Percentiles rank a stretch among this genome's conserved stretches.
phyloP scores from a whole-genome alignment of 1,140 invertebrate species.

The Anagrus nilaparvatae region DNA sequence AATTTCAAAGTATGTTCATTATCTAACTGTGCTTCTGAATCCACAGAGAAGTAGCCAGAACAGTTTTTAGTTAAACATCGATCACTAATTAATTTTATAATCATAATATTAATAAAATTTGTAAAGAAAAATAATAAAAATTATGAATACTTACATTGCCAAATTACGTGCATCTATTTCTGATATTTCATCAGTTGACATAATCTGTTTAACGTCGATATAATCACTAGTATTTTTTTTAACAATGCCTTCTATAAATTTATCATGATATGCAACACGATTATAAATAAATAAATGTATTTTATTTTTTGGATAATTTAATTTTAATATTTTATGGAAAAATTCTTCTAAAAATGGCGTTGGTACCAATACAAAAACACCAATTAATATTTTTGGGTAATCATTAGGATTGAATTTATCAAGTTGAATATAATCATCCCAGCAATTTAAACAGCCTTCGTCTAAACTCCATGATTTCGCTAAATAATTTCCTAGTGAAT shows the following conservation, averaged over 20 bases:
- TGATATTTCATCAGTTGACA: constrained; percentile 54
- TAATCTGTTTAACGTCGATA: constrained; percentile 56
- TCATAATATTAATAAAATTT: background rate
- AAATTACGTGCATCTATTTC: constrained; percentile 72
- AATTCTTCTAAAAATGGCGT: constrained; percentile 92
- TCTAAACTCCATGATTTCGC: constrained; percentile 70
- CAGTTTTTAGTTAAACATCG: constrained; percentile 64
- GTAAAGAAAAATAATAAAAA: constrained; percentile 5
- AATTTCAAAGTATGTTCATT: constrained; percentile 64
- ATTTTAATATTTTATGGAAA: constrained; percentile 55
- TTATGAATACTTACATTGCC: constrained; percentile 65
- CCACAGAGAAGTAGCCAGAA: constrained; percentile 77
- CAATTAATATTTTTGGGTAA: constrained; percentile 63
- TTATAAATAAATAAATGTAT: constrained; percentile 84
- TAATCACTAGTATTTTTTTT: constrained; percentile 51
- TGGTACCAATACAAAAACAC: constrained; percentile 73
- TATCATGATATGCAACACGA: constrained; percentile 62
- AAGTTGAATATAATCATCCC: constrained; percentile 47
- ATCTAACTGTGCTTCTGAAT: constrained; percentile 77
- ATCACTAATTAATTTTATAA: constrained; percentile 51
- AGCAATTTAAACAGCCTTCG: constrained; percentile 70
- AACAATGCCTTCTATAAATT: constrained; percentile 56
- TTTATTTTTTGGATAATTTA: constrained; percentile 80
- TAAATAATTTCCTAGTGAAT: constrained; percentile 87
- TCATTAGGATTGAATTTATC: constrained; percentile 23